Evolutionary conservation across 1,140 invertebrate species (phyloP).

Genomic region (Anastrepha ludens): DNA sequence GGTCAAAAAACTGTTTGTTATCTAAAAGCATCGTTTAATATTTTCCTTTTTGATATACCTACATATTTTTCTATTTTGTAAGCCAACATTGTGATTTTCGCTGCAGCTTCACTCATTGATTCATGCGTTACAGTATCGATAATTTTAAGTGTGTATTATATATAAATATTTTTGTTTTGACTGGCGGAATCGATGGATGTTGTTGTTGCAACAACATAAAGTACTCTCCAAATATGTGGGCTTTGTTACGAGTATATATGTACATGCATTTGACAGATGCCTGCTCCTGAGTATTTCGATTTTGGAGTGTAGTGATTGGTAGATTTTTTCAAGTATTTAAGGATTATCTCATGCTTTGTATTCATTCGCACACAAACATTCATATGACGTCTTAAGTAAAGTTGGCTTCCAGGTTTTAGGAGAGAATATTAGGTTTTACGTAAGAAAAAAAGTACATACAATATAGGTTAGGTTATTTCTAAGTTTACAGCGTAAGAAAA

Average conservation of each 20-base stretch:
- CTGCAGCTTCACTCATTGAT: constrained; percentile 12
- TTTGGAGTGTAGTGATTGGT: background rate
- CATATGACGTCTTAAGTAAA: background rate
- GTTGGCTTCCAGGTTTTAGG: constrained; percentile 27
- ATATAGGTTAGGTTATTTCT: background rate
- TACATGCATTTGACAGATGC: background rate
- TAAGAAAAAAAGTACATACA: background rate
- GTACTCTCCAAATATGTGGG: background rate
- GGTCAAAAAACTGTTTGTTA: too few species aligned
- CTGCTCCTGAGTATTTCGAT: background rate
- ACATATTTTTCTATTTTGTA: background rate
- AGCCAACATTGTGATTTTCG: constrained; percentile 40
- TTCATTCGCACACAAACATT: background rate
- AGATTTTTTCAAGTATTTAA: background rate
- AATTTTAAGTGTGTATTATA: background rate
- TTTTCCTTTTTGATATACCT: background rate
- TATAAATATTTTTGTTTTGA: background rate
- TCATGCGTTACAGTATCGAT: background rate
- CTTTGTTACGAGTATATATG: background rate
- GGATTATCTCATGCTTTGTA: background rate
- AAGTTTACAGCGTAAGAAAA: constrained; percentile 15
- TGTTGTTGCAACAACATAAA: background rate
- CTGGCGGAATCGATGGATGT: background rate
- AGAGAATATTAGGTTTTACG: background rate
- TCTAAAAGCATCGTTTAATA: too few species aligned